Evolutionary conservation across 2,888 invertebrate species (phyloP).

Genomic region (Eilema depressum): DNA sequence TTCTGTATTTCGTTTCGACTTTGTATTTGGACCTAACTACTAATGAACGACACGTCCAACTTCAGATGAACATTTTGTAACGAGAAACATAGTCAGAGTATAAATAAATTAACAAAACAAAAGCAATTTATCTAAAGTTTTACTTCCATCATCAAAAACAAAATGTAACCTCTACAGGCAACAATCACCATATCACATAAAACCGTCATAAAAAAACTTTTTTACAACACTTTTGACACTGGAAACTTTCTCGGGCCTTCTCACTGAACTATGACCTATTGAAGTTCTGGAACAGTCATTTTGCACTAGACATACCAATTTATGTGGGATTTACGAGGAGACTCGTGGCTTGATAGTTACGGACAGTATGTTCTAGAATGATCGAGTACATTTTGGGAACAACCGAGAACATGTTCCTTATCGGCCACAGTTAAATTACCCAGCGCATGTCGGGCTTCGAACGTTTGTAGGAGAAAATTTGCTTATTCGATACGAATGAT

Average conservation of each 20-base stretch:
- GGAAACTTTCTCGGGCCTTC: constrained; percentile 6
- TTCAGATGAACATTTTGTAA: not conserved
- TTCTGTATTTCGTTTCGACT: too few relatives aligned
- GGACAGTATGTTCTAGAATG: not conserved
- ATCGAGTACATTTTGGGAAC: not conserved
- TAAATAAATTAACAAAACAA: constrained; percentile 16
- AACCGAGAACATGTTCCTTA: constrained; percentile 2
- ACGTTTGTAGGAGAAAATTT: not conserved
- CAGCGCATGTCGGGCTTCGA: not conserved
- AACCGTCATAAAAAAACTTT: constrained; percentile 35
- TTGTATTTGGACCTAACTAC: not conserved
- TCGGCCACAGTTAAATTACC: not conserved
- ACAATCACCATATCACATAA: constrained; percentile 37
- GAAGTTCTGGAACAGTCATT: constrained; percentile 8
- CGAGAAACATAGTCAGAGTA: not conserved
- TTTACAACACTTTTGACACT: constrained; percentile 24
- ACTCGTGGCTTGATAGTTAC: not conserved
- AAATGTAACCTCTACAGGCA: not conserved
- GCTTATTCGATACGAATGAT: not conserved
- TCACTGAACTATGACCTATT: constrained; percentile 5
- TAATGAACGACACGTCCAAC: not conserved
- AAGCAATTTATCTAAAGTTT: constrained; percentile 17
- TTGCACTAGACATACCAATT: not conserved
- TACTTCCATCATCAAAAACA: constrained; percentile 22
- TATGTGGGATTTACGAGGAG: not conserved